Conservation (phyloP, 1,140 invertebrate species). For the Acromyrmex charruanus region DNA sequence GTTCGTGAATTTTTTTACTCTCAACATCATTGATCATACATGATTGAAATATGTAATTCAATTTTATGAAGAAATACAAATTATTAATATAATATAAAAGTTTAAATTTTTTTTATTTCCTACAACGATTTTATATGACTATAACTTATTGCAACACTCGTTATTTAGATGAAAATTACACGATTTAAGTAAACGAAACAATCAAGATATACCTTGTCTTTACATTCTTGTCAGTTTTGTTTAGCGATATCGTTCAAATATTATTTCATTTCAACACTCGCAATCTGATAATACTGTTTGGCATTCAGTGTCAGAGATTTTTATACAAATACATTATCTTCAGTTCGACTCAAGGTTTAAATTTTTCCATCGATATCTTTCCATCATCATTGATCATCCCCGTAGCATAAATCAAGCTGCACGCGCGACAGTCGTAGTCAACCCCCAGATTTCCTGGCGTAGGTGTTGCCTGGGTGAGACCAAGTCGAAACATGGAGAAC, state of each 20-base stretch:
- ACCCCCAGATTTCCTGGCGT: conserved; percentile 37
- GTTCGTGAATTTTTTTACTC: conserved; percentile 6
- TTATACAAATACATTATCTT: conserved; percentile 34
- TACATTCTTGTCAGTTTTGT: not conserved
- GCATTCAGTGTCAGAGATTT: not conserved
- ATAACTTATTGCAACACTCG: not conserved
- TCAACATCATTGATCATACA: not conserved
- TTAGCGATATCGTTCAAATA: not conserved
- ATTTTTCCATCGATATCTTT: not conserved
- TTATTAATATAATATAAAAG: not conserved
- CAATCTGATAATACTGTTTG: conserved; percentile 27
- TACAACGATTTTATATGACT: not conserved
- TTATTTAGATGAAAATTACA: not conserved
- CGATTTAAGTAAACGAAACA: not conserved
- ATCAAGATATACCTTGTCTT: not conserved
- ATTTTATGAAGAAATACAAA: not conserved
- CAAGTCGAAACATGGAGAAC: conserved; percentile 69
- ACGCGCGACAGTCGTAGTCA: conserved; percentile 15
- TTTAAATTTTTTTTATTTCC: no score
- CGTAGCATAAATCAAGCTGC: conserved; percentile 29
- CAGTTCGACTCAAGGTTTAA: not conserved
- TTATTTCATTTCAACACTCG: not conserved
- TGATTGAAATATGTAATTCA: not conserved
- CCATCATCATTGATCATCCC: not conserved
- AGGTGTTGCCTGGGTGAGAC: conserved; percentile 46